Evolutionary conservation across 2,888 invertebrate genomes (phyloP).

Genomic region (Pegoplata infirma): DNA sequence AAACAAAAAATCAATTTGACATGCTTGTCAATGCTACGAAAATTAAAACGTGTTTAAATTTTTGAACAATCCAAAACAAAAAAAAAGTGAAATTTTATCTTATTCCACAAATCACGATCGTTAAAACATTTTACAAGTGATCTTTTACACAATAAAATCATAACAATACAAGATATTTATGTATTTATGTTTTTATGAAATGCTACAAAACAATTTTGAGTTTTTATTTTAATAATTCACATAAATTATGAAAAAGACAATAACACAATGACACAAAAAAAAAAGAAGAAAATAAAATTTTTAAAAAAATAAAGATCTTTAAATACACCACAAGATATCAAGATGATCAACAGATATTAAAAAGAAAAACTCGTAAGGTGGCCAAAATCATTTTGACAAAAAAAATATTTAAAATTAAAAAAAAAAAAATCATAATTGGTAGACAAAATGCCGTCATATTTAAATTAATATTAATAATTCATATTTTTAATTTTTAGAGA

Average conservation of each 20-base stretch:
- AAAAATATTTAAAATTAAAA: not conserved
- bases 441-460: slow-evolving; percentile 43
- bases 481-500: slow-evolving; percentile 36
- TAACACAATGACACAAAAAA: not conserved
- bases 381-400: not conserved
- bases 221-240: slow-evolving; percentile 1
- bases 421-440: not conserved
- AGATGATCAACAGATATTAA: not conserved
- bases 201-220: not conserved
- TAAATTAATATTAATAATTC: slow-evolving; percentile 31
- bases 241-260: slow-evolving; percentile 19
- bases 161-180: slow-evolving; percentile 28
- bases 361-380: slow-evolving; percentile 10
- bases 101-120: slow-evolving; percentile 17
- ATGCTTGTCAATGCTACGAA: slow-evolving; percentile 21
- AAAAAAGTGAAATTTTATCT: slow-evolving; percentile 15
- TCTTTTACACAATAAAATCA: slow-evolving; percentile 26
- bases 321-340: not conserved
- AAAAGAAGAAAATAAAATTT: not conserved
- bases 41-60: slow-evolving; percentile 24
- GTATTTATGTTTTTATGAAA: not conserved
- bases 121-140: slow-evolving; percentile 21
- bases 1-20: slow-evolving; percentile 36
- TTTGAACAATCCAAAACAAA: not conserved
- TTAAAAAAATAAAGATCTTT: not conserved